Evolutionary conservation across 2,113 vertebrate species (phyloP).

Genomic region (mouse (Mus musculus)): GRCm39 chr6:115852001-115852500

Average conservation of each 20-base stretch:
- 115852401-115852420: background rate
- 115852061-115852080: too few species aligned
- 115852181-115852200: slow-evolving; percentile 78
- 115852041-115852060: too few species aligned
- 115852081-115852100: background rate
- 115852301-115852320: background rate
- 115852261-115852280: slow-evolving; percentile 99
- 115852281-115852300: slow-evolving; percentile 90
- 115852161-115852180: slow-evolving; percentile 64
- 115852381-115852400: background rate
- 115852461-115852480: background rate
- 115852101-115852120: background rate
- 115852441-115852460: background rate
- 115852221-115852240: slow-evolving; percentile 98
- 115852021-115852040: too few species aligned
- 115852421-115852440: background rate
- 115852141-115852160: slow-evolving; percentile 55
- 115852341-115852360: background rate
- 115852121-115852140: slow-evolving; percentile 66
- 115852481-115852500: background rate
- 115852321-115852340: background rate
- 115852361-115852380: too few species aligned
- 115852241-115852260: slow-evolving; percentile 99
- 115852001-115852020: too few species aligned
- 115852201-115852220: slow-evolving; percentile 98